These are phyloP conservation scores for Trachelus troglodyta DNA, from an alignment of 2,888 invertebrate species.

Conservation along the genomic window DNA sequence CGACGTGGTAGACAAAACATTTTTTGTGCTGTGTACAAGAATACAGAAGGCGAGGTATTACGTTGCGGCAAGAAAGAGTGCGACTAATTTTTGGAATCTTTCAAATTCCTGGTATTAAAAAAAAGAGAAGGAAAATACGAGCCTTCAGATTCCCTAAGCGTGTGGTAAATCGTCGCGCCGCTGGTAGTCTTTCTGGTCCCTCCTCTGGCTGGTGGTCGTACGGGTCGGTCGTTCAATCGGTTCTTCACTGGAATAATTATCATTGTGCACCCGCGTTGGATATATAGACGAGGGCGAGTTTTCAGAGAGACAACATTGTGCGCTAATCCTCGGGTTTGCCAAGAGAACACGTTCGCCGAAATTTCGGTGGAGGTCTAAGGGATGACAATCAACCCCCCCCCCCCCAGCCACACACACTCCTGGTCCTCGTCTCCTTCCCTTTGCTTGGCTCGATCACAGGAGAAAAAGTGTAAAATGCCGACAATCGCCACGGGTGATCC, in stretches of 20 bases:
- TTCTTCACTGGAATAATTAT: conserved; percentile 5
- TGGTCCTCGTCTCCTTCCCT: not conserved
- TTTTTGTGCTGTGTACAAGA: not conserved
- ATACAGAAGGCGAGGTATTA: not conserved
- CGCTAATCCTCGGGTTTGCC: conserved; percentile 33
- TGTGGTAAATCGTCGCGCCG: conserved; percentile 3
- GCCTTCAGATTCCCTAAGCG: not conserved
- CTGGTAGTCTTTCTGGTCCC: not conserved
- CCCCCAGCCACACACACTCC: too few relatives aligned
- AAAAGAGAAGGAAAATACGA: not conserved
- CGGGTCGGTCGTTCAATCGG: not conserved
- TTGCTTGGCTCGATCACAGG: not conserved
- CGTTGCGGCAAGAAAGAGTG: not conserved
- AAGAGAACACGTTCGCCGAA: conserved; percentile 33
- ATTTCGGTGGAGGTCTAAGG: conserved; percentile 25
- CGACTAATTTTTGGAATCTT: not conserved
- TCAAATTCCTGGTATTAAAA: not conserved
- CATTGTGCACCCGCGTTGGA: not conserved
- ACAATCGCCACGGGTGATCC: not conserved
- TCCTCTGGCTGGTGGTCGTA: not conserved
- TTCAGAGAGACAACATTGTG: not conserved
- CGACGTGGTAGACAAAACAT: not conserved
- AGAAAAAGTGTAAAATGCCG: not conserved
- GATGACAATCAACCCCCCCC: not conserved
- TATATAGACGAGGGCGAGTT: not conserved